These are phyloP conservation scores for Dolichotis patagonum DNA, from an alignment of 2,113 vertebrate genomes.

Conservation along the genomic window DNA sequence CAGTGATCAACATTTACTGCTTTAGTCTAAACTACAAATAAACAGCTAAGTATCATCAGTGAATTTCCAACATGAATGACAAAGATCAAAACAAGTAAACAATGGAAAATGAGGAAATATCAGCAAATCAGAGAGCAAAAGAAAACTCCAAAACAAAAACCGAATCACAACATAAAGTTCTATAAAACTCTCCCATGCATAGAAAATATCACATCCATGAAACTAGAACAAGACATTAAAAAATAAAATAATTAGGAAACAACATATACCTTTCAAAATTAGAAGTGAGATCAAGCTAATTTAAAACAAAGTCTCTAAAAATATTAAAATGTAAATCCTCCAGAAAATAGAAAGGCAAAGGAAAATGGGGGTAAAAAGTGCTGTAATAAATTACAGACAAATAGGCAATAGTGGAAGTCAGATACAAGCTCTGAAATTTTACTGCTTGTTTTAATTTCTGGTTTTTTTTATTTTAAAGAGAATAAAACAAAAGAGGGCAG, in stretches of 20 bases:
- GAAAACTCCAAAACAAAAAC: background rate
- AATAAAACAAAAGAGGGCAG: too few species aligned
- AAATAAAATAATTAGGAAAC: background rate
- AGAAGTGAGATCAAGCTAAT: background rate
- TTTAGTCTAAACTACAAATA: background rate
- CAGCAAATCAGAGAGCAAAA: background rate
- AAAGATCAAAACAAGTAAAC: background rate
- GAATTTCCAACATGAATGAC: background rate
- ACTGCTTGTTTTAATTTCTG: background rate
- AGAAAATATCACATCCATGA: background rate
- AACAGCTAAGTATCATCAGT: background rate
- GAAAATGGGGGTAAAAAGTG: background rate
- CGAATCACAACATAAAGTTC: background rate
- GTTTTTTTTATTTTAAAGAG: too few species aligned
- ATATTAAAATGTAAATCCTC: background rate
- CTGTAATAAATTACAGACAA: background rate
- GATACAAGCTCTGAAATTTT: background rate
- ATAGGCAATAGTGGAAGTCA: background rate
- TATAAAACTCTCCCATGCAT: background rate
- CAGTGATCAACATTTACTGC: background rate
- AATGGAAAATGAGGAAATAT: background rate
- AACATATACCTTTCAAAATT: background rate
- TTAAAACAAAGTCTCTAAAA: background rate
- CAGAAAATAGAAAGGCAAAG: background rate
- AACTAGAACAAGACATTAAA: background rate